Percentiles rank a stretch among this genome's conserved stretches.
These are phyloP conservation scores for Orthonychiurus folsomi DNA, from an alignment of 2,888 invertebrate species.

Conservation along the genomic window DNA sequence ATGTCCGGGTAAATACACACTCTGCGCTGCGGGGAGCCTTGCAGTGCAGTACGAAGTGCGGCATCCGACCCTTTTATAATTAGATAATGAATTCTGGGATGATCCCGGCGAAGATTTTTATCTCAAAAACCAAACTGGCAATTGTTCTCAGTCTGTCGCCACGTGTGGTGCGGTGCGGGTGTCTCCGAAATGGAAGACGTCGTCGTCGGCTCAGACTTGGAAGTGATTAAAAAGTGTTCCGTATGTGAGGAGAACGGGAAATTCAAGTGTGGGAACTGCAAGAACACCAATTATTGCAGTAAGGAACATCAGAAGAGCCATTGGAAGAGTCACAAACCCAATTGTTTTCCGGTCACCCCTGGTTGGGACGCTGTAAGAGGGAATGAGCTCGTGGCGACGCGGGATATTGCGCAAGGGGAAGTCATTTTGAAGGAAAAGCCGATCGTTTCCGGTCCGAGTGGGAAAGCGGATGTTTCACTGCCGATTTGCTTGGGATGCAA, in stretches of 20 bases:
- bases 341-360: constrained; percentile 27
- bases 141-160: no score
- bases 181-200: no score
- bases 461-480: background rate
- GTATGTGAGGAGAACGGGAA: background rate
- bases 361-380: background rate
- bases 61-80: no score
- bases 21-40: no score
- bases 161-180: no score
- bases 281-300: constrained; percentile 13
- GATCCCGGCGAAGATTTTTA: no score
- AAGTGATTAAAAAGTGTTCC: background rate
- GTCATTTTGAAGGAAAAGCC: constrained; percentile 5
- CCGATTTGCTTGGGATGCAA: background rate
- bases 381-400: background rate
- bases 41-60: no score
- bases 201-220: no score
- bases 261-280: background rate
- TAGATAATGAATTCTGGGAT: no score
- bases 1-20: no score
- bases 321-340: constrained; percentile 31
- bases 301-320: constrained; percentile 31
- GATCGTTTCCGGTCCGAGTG: background rate
- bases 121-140: no score
- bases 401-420: background rate